Percentiles rank a stretch among this genome's conserved stretches.
Conservation (phyloP, 2,113 vertebrate genomes). For the Elgaria multicarinata region DNA sequence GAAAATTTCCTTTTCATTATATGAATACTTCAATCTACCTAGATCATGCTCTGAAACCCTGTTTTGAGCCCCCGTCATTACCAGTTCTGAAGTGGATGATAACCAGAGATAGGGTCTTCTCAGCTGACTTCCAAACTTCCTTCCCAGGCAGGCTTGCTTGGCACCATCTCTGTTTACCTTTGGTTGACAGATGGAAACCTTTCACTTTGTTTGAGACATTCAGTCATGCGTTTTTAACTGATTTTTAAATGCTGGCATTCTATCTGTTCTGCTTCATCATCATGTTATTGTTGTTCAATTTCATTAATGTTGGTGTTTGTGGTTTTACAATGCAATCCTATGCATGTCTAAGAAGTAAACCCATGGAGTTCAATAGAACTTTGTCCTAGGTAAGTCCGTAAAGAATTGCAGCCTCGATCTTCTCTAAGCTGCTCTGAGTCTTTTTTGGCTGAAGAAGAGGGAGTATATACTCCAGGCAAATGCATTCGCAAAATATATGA, state of each 20-base stretch:
- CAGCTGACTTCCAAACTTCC: background rate
- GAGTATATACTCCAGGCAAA: background rate
- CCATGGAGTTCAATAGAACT: too few species aligned
- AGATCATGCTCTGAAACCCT: background rate
- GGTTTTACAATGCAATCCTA: too few species aligned
- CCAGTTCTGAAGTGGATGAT: background rate
- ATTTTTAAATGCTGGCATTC: background rate
- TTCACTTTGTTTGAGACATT: background rate
- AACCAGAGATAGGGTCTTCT: too few species aligned
- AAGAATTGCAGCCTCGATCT: background rate
- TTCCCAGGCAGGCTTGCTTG: background rate
- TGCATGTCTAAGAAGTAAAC: too few species aligned
- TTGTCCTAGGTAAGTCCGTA: too few species aligned
- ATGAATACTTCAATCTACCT: background rate
- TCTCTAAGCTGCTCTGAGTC: background rate
- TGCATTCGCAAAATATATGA: background rate
- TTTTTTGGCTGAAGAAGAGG: background rate
- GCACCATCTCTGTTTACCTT: background rate
- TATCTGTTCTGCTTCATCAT: background rate
- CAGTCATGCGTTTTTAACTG: too few species aligned
- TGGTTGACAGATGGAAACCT: background rate
- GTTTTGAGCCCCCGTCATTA: background rate
- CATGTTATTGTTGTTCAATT: background rate
- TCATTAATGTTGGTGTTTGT: background rate
- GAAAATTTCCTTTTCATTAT: background rate